Base-by-base conservation (phyloP, 2,888 invertebrate genomes). In the Kuschelorhynchus macadamiae region DNA sequence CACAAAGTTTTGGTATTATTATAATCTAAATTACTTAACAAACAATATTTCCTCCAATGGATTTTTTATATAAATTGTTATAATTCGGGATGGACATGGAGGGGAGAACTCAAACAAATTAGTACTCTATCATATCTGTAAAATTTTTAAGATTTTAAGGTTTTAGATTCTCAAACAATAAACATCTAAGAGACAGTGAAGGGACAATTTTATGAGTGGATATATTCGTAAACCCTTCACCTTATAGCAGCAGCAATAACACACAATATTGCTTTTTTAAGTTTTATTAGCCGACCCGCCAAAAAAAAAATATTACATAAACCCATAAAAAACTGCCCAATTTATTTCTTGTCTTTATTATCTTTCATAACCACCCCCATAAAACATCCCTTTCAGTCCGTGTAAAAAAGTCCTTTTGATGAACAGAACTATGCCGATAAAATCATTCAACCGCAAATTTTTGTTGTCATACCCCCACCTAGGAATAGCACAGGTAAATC, bases 371-470 rank as follows among this genome's bases (percentile, higher is more conserved):
- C 62, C 62, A 53, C 62, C 62, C 57, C 39, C 63, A 56, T 63
- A 63, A 63, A 56, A 44, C 55, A 47, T 47, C 55, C 53, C 56
- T 55, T 62, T 46, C 11, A 9, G 46, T n/a, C n/a, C 36, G 3
- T 5, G 12, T n/a, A 63, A 55, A 63, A 57, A 49, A 33, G 41
- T 32, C 50, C 60, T 59, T 50, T 42, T 50, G 47, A 60, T 60
- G 60, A 57, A 65, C 25, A 46, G 42, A 64, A 67, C 46, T 47
- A 44, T 59, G 47, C 50, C 56, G 59, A 57, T 65, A 60, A 65
- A 69, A 65, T 47, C 56, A 69, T 61, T 39, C 55, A 56, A 57
- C 61, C 65, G 66, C 66, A 62, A 70, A 70, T 65, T 66, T 50
- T 66, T 52, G 56, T 63, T 39, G 47, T 50, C 57, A 42, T 64